Conservation (phyloP, 2,113 vertebrate species). For the Lophochroa leadbeateri region DNA sequence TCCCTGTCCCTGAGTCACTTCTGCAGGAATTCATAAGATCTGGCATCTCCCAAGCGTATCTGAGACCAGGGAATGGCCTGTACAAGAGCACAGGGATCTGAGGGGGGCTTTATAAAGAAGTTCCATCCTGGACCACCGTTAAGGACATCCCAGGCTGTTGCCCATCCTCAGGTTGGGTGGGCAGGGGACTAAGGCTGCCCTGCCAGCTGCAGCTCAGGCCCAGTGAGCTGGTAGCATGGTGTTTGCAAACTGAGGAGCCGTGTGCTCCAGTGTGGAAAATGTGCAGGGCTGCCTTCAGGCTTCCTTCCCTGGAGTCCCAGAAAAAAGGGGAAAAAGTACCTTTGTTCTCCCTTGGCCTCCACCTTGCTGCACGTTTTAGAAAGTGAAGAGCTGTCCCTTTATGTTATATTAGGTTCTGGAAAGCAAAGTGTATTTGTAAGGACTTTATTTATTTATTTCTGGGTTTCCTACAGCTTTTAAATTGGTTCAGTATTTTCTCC, state of each 20-base stretch:
- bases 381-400: neutral
- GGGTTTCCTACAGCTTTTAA: neutral
- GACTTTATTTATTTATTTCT: neutral
- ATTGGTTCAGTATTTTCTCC: neutral
- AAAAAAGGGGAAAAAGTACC: neutral
- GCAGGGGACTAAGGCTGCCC: neutral
- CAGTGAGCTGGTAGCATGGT: accelerated
- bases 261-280: neutral
- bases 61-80: neutral
- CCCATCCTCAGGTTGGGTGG: neutral
- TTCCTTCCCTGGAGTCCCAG: neutral
- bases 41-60: neutral
- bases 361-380: neutral
- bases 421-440: neutral
- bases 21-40: neutral
- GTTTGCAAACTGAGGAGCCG: neutral
- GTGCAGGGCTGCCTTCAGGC: neutral
- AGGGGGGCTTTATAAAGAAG: neutral
- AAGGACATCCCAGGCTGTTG: neutral
- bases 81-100: neutral
- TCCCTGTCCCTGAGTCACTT: constrained; percentile 43
- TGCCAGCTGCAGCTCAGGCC: neutral
- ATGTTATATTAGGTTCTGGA: neutral
- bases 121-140: neutral
- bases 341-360: constrained; percentile 1